phyloP scores from a whole-genome alignment of 2,113 vertebrate genomes.

The Nothobranchius furzeri region DNA sequence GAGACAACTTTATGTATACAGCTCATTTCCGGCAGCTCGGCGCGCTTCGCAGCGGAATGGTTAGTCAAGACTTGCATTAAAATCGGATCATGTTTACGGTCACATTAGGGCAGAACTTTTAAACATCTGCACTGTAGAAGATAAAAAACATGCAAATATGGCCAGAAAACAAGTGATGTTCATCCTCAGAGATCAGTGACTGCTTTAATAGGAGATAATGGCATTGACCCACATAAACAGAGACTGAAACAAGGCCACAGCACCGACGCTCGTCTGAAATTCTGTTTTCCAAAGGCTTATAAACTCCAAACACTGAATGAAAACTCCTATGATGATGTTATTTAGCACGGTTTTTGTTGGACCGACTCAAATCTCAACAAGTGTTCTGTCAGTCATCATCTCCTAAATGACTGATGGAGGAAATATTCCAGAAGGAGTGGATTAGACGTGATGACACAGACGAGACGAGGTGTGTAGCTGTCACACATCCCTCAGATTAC shows the following conservation, averaged over 20 bases:
- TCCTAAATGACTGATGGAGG: constrained; percentile 30
- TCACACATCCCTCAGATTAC: constrained; percentile 68
- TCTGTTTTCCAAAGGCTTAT: constrained; percentile 16
- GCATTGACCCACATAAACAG: constrained; percentile 2
- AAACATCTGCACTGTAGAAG: neutral
- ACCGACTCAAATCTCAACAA: constrained; percentile 16
- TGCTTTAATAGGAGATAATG: constrained; percentile 28
- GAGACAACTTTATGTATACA: no score
- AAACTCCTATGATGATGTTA: constrained; percentile 1
- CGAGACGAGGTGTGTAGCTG: constrained; percentile 63
- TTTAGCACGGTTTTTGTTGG: no score
- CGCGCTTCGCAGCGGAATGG: no score
- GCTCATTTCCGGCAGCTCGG: no score
- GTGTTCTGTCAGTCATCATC: constrained; percentile 22
- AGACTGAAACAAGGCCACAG: constrained; percentile 21
- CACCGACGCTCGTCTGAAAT: constrained; percentile 4
- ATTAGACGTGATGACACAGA: constrained; percentile 70
- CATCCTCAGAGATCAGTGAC: neutral
- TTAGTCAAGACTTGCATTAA: neutral
- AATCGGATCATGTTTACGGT: neutral
- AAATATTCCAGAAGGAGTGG: constrained; percentile 52
- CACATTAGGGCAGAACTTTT: neutral
- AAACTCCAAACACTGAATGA: constrained; percentile 8
- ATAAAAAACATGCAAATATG: constrained; percentile 2
- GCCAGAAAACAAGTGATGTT: neutral